Base-by-base conservation (phyloP, 2,888 invertebrate species). In the Noctua janthe region DNA sequence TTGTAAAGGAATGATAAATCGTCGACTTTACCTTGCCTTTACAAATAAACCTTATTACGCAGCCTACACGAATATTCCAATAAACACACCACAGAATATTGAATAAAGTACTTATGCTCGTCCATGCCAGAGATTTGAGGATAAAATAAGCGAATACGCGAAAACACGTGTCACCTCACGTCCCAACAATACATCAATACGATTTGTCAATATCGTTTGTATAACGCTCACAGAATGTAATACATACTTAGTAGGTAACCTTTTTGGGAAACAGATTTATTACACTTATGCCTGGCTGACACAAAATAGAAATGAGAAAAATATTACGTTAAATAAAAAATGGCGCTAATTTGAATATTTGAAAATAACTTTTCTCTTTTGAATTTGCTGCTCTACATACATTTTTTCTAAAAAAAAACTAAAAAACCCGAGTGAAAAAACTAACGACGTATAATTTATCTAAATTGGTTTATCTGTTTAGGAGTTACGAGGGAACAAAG, bases 191-290 rank as follows among this genome's bases (percentile, higher is more conserved):
- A 88, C 69, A 79, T 79, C 82, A 87, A 82, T 84, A 81, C 47
- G 76, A 82, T 79, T 77, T 87, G 80, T 78, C 84, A 82, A 81
- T 88, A 80, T 80, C 80, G 54, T 84, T 75, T 80, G 43, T 77
- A 64, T 71, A 64, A 69, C 80, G 70, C 59, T 71, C 72, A 47
- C 73, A 54, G 51, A 69, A 71, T 66, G 43, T 74, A 64, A 69
- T 79, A 76, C 67, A 74, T 74, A 66, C 59, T 72, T 74, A 75
- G 56, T 59, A 8, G 47, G 15, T 67, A 47, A 67, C 17, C 2
- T 56, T 74, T 71, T 43, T 67, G 13, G 35, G 11, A 49, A 62
- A 79, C 23, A 54, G 74, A 71, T 84, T 84, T 84, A 59, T 74
- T 59, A 35, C 54, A 71, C 51, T 15, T 54, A 51, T 35, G n/a